A percentile compares a stretch with the other conserved stretches of the same genome.
These are phyloP conservation scores for Clupea harengus DNA, from an alignment of 2,113 vertebrate species.

Conservation along the genomic window DNA sequence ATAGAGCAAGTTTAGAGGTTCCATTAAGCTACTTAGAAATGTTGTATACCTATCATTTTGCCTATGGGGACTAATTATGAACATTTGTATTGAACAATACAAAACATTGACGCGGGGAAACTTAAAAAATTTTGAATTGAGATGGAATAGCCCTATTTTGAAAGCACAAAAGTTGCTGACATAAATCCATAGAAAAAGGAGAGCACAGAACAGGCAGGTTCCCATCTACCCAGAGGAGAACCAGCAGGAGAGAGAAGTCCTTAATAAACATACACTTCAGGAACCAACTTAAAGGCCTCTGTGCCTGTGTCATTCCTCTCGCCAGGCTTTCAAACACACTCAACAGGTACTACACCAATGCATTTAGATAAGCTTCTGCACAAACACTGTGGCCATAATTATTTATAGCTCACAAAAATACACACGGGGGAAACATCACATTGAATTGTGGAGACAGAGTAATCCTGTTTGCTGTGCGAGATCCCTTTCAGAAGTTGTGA, in stretches of 20 bases:
- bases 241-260: background rate
- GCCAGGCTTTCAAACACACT: conserved; percentile 11
- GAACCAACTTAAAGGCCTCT: too few relatives aligned
- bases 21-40: too few relatives aligned
- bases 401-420: conserved; percentile 10
- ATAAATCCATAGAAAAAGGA: background rate
- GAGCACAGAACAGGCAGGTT: background rate
- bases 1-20: too few relatives aligned
- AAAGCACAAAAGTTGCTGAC: too few relatives aligned
- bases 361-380: background rate
- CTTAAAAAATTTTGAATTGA: background rate
- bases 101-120: background rate
- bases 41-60: too few relatives aligned
- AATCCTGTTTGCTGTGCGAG: background rate
- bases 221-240: background rate
- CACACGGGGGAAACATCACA: background rate
- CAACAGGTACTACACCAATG: background rate
- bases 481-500: background rate
- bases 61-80: too few relatives aligned
- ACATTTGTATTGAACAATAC: background rate
- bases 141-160: background rate
- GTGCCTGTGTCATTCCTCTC: background rate
- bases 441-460: background rate
- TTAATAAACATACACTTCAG: background rate
- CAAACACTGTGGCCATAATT: background rate